Evolutionary conservation across 2,888 invertebrate genomes (phyloP).

Genomic region (Ormyrus thymus): DNA sequence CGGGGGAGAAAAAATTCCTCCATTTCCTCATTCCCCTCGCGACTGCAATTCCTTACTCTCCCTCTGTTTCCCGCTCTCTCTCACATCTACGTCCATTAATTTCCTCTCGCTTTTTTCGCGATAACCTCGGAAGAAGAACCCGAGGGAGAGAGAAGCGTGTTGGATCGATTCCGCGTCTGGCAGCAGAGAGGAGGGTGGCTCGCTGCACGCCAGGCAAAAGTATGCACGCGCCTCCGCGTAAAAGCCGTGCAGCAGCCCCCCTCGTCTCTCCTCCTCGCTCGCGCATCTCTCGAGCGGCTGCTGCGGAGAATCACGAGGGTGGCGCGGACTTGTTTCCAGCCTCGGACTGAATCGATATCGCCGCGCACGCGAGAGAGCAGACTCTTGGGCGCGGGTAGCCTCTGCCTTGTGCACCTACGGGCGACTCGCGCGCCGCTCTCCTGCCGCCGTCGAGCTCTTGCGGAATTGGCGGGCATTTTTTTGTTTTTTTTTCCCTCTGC

Average conservation of each 20-base stretch:
- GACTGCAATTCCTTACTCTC: slow-evolving; percentile 4
- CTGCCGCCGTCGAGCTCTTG: no score
- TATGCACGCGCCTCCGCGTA: slow-evolving; percentile 28
- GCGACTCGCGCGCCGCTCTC: no score
- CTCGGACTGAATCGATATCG: slow-evolving; percentile 39
- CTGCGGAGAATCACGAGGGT: slow-evolving; percentile 40
- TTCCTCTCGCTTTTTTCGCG: slow-evolving; percentile 25
- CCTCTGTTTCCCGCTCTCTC: not conserved
- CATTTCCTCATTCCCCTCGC: not conserved
- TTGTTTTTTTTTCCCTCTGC: not conserved
- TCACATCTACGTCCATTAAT: slow-evolving; percentile 44
- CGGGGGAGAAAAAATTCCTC: not conserved
- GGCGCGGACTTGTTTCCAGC: slow-evolving; percentile 38
- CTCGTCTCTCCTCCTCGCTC: not conserved
- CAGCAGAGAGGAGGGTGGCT: slow-evolving; percentile 42
- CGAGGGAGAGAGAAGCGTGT: not conserved
- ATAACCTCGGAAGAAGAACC: no score
- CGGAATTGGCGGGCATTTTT: not conserved
- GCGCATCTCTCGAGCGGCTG: slow-evolving; percentile 8
- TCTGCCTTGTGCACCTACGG: not conserved
- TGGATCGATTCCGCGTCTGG: slow-evolving; percentile 52
- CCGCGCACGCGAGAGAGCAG: not conserved
- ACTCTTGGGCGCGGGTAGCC: not conserved
- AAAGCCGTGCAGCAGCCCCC: not conserved
- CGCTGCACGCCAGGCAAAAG: slow-evolving; percentile 26